These are phyloP conservation scores for Sebastiscus albofasciatus DNA, from an alignment of 2,797 vertebrate species.

Conservation along the genomic window DNA sequence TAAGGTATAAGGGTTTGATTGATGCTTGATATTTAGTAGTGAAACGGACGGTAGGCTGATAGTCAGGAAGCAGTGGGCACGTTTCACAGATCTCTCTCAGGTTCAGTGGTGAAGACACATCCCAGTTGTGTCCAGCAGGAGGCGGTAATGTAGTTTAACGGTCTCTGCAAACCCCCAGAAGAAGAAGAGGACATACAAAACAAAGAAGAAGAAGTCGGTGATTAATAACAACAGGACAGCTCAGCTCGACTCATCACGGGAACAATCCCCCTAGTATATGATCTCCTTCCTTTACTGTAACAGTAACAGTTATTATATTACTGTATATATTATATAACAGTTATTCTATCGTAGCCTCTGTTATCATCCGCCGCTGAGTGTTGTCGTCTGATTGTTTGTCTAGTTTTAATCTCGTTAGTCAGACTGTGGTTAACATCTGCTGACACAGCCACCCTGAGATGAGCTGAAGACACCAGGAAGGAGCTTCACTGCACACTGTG, in stretches of 20 bases:
- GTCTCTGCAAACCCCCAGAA: neutral
- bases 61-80: no score
- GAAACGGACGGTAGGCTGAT: no score
- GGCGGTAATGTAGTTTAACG: neutral
- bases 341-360: neutral
- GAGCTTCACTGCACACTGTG: neutral
- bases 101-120: neutral
- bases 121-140: neutral
- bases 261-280: no score
- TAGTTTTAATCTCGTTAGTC: neutral
- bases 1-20: no score
- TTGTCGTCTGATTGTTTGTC: neutral
- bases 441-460: slow-evolving; percentile 16
- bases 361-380: neutral
- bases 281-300: neutral
- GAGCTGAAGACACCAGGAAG: slow-evolving; percentile 1
- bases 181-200: no score
- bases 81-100: no score
- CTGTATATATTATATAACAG: no score
- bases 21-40: no score
- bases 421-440: neutral
- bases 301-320: no score
- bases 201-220: no score
- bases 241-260: neutral
- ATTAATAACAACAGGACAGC: neutral